Conservation (phyloP, 1,140 invertebrate genomes). For the Paracyclopina nana region DNA sequence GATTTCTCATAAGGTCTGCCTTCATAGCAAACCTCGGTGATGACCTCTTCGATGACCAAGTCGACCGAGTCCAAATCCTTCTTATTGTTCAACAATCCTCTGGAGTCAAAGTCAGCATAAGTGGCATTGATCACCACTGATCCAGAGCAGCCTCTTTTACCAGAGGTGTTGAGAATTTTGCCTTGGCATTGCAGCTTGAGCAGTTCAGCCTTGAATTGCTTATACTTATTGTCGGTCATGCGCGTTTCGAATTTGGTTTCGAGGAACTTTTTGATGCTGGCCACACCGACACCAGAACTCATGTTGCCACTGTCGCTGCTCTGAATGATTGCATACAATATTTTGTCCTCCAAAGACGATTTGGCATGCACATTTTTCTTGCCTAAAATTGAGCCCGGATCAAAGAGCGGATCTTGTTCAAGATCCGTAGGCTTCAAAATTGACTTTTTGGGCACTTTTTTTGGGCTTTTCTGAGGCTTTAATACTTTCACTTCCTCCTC, state of each 20-base stretch:
- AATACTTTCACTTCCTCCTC: background rate
- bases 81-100: background rate
- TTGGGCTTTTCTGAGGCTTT: background rate
- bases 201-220: background rate
- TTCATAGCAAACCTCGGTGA: slow-evolving; percentile 9
- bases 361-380: background rate
- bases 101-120: background rate
- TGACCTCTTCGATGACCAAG: slow-evolving; percentile 10
- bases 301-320: background rate
- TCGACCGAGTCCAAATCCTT: background rate
- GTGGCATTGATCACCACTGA: background rate
- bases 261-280: too few species aligned
- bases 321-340: background rate
- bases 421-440: too few species aligned
- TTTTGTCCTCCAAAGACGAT: background rate
- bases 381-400: background rate
- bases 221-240: too few species aligned
- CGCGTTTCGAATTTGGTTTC: too few species aligned
- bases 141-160: background rate
- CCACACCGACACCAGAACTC: too few species aligned
- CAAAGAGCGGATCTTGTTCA: too few species aligned
- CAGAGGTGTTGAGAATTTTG: background rate
- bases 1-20: slow-evolving; percentile 6
- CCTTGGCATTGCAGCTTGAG: background rate
- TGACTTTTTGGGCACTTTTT: too few species aligned